Conservation (phyloP, 2,113 vertebrate genomes). For the Neodontobutis hainanensis region DNA sequence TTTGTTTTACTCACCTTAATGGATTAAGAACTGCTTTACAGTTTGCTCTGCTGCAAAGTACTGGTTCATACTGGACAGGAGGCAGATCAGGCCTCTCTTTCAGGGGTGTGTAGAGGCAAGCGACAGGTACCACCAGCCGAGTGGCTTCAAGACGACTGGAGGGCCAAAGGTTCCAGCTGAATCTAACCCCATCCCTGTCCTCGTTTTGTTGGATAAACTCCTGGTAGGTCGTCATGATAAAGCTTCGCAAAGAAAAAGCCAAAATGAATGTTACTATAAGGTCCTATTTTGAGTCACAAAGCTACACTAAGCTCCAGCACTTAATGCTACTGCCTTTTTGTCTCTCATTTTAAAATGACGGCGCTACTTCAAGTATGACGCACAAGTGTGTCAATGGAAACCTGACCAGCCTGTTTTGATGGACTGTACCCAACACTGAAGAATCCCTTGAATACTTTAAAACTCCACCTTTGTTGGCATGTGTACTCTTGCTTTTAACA, state of each 20-base stretch:
- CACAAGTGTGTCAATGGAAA: constrained; percentile 33
- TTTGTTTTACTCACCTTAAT: constrained; percentile 84
- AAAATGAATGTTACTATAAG: constrained; percentile 4
- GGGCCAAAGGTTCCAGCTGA: constrained; percentile 99
- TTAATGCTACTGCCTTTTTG: constrained; percentile 30
- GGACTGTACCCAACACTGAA: neutral
- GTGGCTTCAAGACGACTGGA: constrained; percentile 95
- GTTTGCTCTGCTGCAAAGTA: constrained; percentile 90
- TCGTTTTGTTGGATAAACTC: constrained; percentile 99
- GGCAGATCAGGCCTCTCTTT: constrained; percentile 92
- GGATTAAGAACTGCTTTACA: constrained; percentile 97
- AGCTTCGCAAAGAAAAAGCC: constrained; percentile 43
- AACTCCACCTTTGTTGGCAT: neutral
- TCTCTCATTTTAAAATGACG: constrained; percentile 15
- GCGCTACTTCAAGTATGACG: constrained; percentile 32
- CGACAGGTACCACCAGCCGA: constrained; percentile 91
- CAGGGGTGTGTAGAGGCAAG: constrained; percentile 93
- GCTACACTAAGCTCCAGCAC: constrained; percentile 1
- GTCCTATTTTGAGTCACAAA: neutral
- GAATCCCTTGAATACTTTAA: constrained; percentile 9
- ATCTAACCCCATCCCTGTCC: constrained; percentile 93
- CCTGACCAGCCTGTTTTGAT: constrained; percentile 46
- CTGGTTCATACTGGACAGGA: constrained; percentile 93
- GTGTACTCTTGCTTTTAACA: neutral
- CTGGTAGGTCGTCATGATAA: constrained; percentile 87